Percentiles rank a stretch among this genome's conserved stretches.
Evolutionary conservation across 1,140 invertebrate genomes (phyloP).

Genomic region (Nilaparvata lugens): DNA sequence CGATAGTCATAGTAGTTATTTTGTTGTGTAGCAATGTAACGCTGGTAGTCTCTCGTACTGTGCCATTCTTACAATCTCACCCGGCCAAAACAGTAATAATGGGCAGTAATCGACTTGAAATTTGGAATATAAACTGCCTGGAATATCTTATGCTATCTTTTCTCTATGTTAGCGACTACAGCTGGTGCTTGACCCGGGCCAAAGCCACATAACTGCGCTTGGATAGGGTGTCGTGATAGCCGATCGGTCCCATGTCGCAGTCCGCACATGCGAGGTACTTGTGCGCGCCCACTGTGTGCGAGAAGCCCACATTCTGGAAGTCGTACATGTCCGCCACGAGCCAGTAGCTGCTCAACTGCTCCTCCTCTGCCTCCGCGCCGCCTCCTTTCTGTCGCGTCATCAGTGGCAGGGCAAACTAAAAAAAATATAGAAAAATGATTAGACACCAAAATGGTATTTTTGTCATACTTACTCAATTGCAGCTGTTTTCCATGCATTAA

Average conservation of each 20-base stretch:
- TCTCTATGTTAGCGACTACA: too few relatives aligned
- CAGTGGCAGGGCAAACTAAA: not conserved
- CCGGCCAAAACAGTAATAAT: too few relatives aligned
- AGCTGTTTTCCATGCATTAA: too few relatives aligned
- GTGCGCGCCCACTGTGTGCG: not conserved
- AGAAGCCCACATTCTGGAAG: not conserved
- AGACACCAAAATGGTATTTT: too few relatives aligned
- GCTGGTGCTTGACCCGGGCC: not conserved
- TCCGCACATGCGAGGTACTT: not conserved
- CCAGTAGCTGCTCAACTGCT: not conserved
- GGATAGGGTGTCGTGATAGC: not conserved
- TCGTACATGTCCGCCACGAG: not conserved
- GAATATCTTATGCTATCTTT: too few relatives aligned
- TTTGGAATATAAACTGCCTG: too few relatives aligned
- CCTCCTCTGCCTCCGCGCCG: not conserved
- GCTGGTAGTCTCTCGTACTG: too few relatives aligned
- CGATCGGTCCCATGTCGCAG: not conserved
- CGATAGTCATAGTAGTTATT: too few relatives aligned
- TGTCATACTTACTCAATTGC: too few relatives aligned
- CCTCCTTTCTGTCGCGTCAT: not conserved
- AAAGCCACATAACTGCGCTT: not conserved
- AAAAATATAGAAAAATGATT: not conserved
- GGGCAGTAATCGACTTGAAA: too few relatives aligned
- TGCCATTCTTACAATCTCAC: too few relatives aligned
- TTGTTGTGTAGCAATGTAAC: too few relatives aligned